Percentiles rank a stretch among this genome's conserved stretches.
These are phyloP conservation scores for Drosophila orena DNA, from an alignment of 1,140 invertebrate genomes.

Conservation along the genomic window DNA sequence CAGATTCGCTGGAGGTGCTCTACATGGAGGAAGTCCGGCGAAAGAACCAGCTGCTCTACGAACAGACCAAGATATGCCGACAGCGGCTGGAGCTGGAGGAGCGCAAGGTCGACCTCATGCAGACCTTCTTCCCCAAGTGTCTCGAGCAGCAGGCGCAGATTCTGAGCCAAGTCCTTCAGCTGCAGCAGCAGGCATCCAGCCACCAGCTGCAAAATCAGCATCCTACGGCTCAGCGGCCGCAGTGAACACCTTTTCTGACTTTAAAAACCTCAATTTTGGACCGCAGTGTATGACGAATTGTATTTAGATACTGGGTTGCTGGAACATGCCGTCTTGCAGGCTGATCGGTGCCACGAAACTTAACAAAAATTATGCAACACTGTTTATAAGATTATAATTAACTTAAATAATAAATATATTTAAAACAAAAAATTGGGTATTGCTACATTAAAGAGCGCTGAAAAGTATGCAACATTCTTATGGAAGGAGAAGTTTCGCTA, in stretches of 20 bases:
- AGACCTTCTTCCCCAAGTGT: conserved; percentile 75
- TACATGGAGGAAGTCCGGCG: conserved; percentile 75
- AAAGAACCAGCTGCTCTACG: conserved; percentile 72
- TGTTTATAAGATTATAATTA: conserved; percentile 38
- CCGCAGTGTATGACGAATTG: not conserved
- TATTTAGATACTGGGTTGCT: not conserved
- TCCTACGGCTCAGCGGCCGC: conserved; percentile 12
- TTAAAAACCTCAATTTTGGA: conserved; percentile 8
- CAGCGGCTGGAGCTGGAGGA: conserved; percentile 71
- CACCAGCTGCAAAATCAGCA: conserved; percentile 3
- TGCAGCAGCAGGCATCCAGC: conserved; percentile 22
- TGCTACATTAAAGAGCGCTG: too few species aligned
- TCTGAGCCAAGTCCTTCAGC: conserved; percentile 44
- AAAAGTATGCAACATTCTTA: too few species aligned
- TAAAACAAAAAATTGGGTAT: not conserved
- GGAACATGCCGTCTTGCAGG: not conserved
- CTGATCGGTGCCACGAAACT: conserved; percentile 16
- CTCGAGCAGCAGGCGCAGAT: conserved; percentile 75
- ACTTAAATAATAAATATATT: conserved; percentile 35
- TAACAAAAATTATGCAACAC: conserved; percentile 26
- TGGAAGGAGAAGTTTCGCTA: too few species aligned
- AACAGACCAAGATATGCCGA: conserved; percentile 70
- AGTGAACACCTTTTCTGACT: conserved; percentile 32
- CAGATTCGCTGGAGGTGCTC: conserved; percentile 62
- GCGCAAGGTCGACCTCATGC: conserved; percentile 69